A percentile compares a stretch with the other conserved stretches of the same genome.
phyloP scores from a whole-genome alignment of 2,113 vertebrate genomes.

The Rhinichthys klamathensis region DNA sequence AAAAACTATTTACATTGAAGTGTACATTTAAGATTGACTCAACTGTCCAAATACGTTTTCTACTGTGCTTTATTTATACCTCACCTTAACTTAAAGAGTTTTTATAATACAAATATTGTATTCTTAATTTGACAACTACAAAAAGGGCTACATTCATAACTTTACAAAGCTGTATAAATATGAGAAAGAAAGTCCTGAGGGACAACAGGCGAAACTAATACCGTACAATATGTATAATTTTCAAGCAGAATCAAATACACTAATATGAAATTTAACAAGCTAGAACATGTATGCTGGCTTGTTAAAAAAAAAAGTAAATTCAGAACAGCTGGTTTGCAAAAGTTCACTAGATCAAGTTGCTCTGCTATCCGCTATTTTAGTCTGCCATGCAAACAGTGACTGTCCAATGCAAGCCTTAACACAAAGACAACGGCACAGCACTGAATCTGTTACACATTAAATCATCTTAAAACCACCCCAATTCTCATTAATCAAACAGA shows the following conservation, averaged over 20 bases:
- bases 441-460: not conserved
- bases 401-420: conserved; percentile 54
- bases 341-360: conserved; percentile 41
- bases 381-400: conserved; percentile 67
- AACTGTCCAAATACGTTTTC: not conserved
- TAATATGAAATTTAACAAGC: not conserved
- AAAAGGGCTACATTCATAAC: not conserved
- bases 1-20: not conserved
- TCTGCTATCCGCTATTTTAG: conserved; percentile 61
- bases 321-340: conserved; percentile 59
- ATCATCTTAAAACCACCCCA: not conserved
- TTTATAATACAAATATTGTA: not conserved
- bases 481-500: not conserved
- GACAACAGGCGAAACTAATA: not conserved
- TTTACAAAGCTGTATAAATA: not conserved
- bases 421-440: conserved; percentile 26
- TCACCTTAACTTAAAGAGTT: not conserved
- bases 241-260: not conserved
- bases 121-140: not conserved
- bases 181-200: conserved; percentile 1
- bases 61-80: not conserved
- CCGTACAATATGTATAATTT: not conserved
- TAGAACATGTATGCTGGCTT: conserved; percentile 13
- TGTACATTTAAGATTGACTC: not conserved
- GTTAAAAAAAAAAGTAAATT: conserved; percentile 13